phyloP scores from a whole-genome alignment of 2,888 invertebrate genomes.

The Agrotis segetum region DNA sequence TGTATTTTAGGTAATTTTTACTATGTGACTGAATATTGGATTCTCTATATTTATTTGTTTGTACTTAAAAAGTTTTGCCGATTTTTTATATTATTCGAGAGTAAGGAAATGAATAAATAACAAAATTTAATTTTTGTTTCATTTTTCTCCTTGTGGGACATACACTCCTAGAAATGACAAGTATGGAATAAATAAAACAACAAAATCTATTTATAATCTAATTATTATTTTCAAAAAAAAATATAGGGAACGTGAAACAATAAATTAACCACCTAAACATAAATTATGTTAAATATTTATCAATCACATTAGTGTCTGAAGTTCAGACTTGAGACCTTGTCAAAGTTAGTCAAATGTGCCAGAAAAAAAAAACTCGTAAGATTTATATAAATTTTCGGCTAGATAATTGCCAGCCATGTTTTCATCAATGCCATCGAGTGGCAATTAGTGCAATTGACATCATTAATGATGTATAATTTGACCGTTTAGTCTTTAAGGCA shows the following conservation, averaged over 20 bases:
- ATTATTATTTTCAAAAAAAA: conserved; percentile 86
- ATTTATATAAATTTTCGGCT: conserved; percentile 28
- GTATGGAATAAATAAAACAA: conserved; percentile 69
- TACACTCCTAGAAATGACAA: background rate
- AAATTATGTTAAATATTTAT: conserved; percentile 79
- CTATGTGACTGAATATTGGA: conserved; percentile 82
- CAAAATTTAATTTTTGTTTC: conserved; percentile 60
- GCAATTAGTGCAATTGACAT: conserved; percentile 56
- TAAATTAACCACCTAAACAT: conserved; percentile 85
- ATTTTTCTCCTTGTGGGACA: conserved; percentile 14
- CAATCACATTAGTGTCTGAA: conserved; percentile 76
- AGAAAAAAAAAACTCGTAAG: conserved; percentile 26
- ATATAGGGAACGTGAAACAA: conserved; percentile 86
- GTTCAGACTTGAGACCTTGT: conserved; percentile 58
- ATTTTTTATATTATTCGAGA: conserved; percentile 75
- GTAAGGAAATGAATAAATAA: conserved; percentile 65
- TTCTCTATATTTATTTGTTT: conserved; percentile 82
- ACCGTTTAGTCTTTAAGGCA: conserved; percentile 56
- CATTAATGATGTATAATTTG: conserved; percentile 47
- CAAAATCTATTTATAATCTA: conserved; percentile 80
- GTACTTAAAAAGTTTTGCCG: conserved; percentile 84
- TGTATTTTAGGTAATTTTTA: conserved; percentile 70
- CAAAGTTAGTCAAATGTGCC: conserved; percentile 53
- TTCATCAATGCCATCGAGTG: conserved; percentile 49
- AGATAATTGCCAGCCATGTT: conserved; percentile 23